Evolutionary conservation across 2,113 vertebrate genomes (phyloP).

Genomic region (Eulacestoma nigropectus): DNA sequence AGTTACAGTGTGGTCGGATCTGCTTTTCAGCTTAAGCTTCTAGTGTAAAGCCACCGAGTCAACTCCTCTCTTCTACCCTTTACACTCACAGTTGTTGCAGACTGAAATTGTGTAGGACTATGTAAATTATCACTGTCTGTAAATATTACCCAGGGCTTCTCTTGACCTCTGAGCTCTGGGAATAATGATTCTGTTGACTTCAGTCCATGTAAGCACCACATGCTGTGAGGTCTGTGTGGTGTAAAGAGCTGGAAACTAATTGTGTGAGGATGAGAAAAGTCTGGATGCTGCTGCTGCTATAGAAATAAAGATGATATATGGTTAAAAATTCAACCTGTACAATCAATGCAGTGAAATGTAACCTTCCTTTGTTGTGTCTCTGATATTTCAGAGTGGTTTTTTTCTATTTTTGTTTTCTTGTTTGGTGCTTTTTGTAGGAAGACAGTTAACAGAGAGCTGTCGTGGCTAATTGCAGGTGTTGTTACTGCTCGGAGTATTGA

Average conservation of each 20-base stretch:
- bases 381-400: background rate
- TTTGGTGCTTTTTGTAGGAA: background rate
- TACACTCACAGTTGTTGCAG: background rate
- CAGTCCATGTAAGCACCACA: background rate
- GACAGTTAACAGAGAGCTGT: background rate
- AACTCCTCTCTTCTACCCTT: background rate
- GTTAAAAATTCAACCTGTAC: background rate
- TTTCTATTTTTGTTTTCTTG: background rate
- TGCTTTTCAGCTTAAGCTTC: background rate
- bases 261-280: background rate
- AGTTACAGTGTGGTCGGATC: accelerated
- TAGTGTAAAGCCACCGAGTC: background rate
- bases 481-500: background rate
- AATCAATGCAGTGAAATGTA: background rate
- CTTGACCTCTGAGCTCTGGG: background rate
- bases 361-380: background rate
- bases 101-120: background rate
- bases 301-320: background rate
- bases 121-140: background rate
- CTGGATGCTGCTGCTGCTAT: background rate
- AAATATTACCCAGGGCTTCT: background rate
- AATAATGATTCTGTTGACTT: background rate
- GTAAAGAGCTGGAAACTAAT: background rate
- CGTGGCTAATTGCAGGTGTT: background rate
- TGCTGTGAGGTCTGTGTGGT: background rate